Conservation (phyloP, 2,113 vertebrate genomes). For the Colaptes auratus region DNA sequence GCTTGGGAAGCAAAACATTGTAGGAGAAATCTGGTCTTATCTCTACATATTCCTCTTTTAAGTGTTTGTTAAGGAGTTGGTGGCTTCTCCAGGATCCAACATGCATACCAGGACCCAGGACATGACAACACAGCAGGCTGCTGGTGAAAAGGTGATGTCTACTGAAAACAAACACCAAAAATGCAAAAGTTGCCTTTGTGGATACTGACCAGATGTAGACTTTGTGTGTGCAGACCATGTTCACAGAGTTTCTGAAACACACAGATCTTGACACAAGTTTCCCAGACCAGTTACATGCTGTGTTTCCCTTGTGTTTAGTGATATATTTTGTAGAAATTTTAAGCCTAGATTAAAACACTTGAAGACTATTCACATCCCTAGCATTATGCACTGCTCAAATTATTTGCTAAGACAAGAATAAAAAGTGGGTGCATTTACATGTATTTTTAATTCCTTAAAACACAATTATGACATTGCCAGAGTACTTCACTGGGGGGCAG, state of each 20-base stretch:
- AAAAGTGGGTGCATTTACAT: neutral
- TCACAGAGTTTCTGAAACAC: neutral
- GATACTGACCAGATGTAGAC: neutral
- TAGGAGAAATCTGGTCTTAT: neutral
- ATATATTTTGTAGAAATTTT: neutral
- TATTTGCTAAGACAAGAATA: neutral
- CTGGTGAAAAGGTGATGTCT: neutral
- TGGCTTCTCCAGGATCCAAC: neutral
- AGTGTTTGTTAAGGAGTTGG: neutral
- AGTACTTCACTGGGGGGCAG: accelerated
- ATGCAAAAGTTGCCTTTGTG: neutral
- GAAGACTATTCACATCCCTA: neutral
- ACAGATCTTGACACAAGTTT: neutral
- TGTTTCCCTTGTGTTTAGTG: neutral
- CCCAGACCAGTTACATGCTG: accelerated
- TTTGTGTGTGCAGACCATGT: accelerated
- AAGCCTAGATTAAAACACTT: neutral
- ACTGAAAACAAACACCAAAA: neutral
- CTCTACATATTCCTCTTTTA: neutral
- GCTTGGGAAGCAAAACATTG: neutral
- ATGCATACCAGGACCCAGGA: neutral
- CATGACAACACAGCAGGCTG: neutral
- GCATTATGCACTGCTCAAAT: neutral
- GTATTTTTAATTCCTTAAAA: neutral
- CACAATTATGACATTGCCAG: neutral